Evolutionary conservation across 2,797 vertebrate species (phyloP).

Genomic region (Limosa lapponica): DNA sequence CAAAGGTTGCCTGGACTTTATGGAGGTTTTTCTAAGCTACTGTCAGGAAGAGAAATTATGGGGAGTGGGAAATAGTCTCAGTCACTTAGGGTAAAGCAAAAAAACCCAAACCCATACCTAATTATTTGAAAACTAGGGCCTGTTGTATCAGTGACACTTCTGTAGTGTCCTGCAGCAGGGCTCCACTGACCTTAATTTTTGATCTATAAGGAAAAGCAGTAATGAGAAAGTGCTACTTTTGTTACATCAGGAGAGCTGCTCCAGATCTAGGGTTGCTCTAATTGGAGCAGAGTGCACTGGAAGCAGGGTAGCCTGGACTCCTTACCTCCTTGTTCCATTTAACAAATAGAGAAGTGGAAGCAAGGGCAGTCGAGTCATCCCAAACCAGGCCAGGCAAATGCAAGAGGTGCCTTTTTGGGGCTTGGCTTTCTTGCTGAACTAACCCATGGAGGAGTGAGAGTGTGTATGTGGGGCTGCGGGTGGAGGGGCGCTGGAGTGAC

Average conservation of each 20-base stretch:
- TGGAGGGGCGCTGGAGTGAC: neutral
- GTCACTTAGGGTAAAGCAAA: neutral
- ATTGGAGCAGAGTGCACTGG: neutral
- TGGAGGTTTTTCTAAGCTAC: neutral
- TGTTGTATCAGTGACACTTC: neutral
- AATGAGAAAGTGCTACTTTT: neutral
- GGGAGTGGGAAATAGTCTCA: neutral
- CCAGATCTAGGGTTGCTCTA: conserved; percentile 2
- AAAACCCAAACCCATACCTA: neutral
- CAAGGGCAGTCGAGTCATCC: neutral
- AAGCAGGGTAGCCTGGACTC: neutral
- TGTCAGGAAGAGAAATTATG: neutral
- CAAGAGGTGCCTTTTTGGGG: neutral
- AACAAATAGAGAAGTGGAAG: neutral
- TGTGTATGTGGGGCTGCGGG: fast-evolving
- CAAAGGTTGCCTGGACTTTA: neutral
- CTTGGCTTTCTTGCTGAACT: neutral
- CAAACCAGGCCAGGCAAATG: neutral
- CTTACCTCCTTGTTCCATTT: neutral
- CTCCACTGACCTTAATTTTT: conserved; percentile 8
- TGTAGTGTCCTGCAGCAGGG: neutral
- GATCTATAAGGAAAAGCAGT: conserved; percentile 5
- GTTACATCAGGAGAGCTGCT: neutral
- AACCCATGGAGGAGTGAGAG: neutral
- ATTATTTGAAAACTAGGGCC: neutral